These are phyloP conservation scores for Rhinichthys osculus DNA, from an alignment of 2,797 vertebrate species.

Conservation along the genomic window DNA sequence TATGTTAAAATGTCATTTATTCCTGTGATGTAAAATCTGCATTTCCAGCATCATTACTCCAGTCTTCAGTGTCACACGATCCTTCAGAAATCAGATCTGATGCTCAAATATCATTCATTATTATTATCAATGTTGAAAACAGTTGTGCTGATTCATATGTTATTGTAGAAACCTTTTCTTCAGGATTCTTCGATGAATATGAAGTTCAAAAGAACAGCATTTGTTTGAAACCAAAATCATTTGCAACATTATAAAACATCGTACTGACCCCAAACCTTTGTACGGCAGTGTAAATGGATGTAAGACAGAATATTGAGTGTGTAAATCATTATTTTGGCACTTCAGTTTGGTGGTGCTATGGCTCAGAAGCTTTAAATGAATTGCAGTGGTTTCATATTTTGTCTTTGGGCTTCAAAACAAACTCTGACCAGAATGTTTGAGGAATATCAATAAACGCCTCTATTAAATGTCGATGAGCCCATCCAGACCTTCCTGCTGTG, in stretches of 20 bases:
- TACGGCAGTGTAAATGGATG: neutral
- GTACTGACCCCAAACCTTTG: neutral
- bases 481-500: conserved; percentile 38
- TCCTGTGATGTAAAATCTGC: neutral
- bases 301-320: neutral
- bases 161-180: too few species aligned
- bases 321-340: neutral
- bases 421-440: neutral
- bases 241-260: neutral
- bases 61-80: neutral
- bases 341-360: neutral
- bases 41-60: neutral
- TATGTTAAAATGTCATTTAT: too few species aligned
- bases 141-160: too few species aligned
- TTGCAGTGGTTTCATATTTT: neutral
- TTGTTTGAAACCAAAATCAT: neutral
- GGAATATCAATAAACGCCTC: conserved; percentile 8
- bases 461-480: neutral
- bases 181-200: too few species aligned
- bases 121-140: neutral
- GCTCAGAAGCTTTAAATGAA: neutral
- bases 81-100: too few species aligned
- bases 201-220: too few species aligned
- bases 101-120: too few species aligned
- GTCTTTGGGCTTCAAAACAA: neutral